These are phyloP conservation scores for Heliconius erato DNA, from an alignment of 2,888 invertebrate species.

Conservation along the genomic window DNA sequence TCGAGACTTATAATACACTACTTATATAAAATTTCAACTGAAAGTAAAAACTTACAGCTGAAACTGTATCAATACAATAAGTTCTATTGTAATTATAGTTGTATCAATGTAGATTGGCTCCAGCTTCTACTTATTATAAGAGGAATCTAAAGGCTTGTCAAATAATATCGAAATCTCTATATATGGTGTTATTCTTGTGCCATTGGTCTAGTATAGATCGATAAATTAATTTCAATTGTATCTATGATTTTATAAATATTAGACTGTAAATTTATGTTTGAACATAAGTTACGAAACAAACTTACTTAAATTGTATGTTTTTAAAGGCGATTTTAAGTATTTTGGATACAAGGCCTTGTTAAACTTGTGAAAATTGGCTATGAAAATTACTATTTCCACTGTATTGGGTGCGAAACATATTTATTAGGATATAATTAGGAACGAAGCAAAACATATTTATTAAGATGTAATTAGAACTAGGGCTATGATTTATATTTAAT, in stretches of 20 bases:
- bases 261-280: neutral
- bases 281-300: conserved; percentile 1
- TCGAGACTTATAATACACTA: neutral
- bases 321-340: neutral
- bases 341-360: neutral
- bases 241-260: conserved; percentile 24
- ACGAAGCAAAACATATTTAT: neutral
- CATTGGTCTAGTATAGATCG: conserved; percentile 18
- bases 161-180: neutral
- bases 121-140: neutral
- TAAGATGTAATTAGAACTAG: conserved; percentile 13
- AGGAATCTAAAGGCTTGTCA: neutral
- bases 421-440: conserved; percentile 6
- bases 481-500: conserved; percentile 23
- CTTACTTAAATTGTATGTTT: neutral
- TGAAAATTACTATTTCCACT: conserved; percentile 23
- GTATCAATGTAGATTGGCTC: neutral
- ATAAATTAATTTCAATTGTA: neutral
- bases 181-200: conserved; percentile 15
- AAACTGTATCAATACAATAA: neutral
- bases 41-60: neutral
- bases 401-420: neutral
- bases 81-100: neutral
- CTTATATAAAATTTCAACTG: neutral
- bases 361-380: conserved; percentile 16